Evolutionary conservation across 2,797 vertebrate species (phyloP).

Genomic region (Channallabes apus): DNA sequence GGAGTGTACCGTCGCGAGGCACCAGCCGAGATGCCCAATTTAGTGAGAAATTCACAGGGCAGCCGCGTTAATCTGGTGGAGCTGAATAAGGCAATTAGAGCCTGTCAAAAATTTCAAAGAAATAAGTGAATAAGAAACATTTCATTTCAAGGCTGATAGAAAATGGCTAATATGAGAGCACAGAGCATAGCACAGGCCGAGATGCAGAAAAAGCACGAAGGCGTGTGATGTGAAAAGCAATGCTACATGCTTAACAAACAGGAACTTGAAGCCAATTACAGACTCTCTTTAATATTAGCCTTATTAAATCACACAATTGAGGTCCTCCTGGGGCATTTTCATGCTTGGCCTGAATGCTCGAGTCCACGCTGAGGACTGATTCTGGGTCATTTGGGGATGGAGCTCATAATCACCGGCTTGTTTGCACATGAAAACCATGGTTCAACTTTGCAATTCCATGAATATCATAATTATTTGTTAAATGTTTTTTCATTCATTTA

Average conservation of each 20-base stretch:
- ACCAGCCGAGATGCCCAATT: constrained; percentile 24
- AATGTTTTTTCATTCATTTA: too few species aligned
- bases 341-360: background rate
- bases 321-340: background rate
- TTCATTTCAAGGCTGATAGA: constrained; percentile 20
- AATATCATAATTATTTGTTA: too few species aligned
- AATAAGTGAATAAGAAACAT: constrained; percentile 21
- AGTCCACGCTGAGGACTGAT: background rate
- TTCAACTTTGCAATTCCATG: background rate
- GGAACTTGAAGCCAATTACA: constrained; percentile 1
- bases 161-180: background rate
- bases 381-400: background rate
- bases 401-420: background rate
- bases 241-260: background rate
- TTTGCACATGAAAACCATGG: background rate
- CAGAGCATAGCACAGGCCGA: background rate
- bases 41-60: constrained; percentile 2
- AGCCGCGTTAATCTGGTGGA: background rate
- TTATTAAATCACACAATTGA: background rate
- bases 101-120: constrained; percentile 15
- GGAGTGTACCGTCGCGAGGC: constrained; percentile 10
- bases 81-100: constrained; percentile 8
- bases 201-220: constrained; percentile 5
- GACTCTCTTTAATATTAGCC: background rate
- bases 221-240: constrained; percentile 2